These are phyloP conservation scores for Dipodomys ordii DNA, from an alignment of 2,113 vertebrate genomes.

Conservation along the genomic window DNA sequence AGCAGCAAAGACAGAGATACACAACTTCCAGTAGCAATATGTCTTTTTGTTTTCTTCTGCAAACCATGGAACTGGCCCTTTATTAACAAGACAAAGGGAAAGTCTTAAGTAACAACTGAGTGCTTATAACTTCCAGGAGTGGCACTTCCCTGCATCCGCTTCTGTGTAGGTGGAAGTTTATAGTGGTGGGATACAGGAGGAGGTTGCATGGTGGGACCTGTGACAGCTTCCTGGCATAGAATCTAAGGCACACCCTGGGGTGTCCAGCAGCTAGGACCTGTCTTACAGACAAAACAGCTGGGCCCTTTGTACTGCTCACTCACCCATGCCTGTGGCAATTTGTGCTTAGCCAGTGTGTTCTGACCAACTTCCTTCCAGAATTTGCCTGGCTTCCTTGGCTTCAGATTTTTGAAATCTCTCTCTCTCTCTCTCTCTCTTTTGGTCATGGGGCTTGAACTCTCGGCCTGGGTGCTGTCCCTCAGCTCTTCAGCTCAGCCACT, in stretches of 20 bases:
- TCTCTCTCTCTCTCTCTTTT: too few relatives aligned
- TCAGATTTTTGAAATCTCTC: too few relatives aligned
- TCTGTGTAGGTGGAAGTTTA: background rate
- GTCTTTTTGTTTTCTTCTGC: background rate
- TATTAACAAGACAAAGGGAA: background rate
- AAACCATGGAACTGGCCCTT: background rate
- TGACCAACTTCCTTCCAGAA: background rate
- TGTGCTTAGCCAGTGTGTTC: background rate
- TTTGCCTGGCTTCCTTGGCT: background rate
- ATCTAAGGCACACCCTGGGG: background rate
- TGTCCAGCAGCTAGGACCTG: background rate
- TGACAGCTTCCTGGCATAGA: background rate
- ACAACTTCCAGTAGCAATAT: background rate
- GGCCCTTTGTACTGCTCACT: background rate
- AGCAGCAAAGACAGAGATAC: background rate
- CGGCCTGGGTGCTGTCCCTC: too few relatives aligned
- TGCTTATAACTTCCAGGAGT: rapidly evolving
- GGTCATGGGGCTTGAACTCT: too few relatives aligned
- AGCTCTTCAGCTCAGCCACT: too few relatives aligned
- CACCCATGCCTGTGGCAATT: background rate
- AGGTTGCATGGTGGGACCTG: background rate
- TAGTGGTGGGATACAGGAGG: too few relatives aligned
- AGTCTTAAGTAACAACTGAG: background rate
- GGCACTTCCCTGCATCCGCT: background rate
- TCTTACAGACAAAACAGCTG: background rate